Evolutionary conservation across 2,888 invertebrate genomes (phyloP).

Genomic region (Aporophyla lueneburgensis): DNA sequence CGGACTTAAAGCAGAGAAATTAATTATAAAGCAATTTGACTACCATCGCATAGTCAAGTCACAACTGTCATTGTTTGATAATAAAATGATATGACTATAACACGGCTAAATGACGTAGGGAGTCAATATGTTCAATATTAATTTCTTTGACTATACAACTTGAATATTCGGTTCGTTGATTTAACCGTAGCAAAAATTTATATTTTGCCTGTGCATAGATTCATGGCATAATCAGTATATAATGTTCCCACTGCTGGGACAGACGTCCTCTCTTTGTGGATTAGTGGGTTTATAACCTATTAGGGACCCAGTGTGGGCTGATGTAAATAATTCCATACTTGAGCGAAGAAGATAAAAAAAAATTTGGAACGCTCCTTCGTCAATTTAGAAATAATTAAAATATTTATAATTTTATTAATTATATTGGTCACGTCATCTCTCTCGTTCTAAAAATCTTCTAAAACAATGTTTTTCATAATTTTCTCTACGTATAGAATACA

Average conservation of each 20-base stretch:
- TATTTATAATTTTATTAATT: background rate
- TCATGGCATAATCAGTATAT: background rate
- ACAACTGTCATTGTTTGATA: background rate
- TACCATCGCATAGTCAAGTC: background rate
- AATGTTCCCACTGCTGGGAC: too few relatives aligned
- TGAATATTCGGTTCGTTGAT: background rate
- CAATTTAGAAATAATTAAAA: background rate
- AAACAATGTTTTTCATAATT: constrained; percentile 56
- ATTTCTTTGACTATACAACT: background rate
- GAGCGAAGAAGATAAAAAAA: background rate
- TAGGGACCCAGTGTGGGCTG: too few relatives aligned
- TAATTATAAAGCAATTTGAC: background rate
- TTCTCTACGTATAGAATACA: constrained; percentile 44
- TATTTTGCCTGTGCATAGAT: background rate
- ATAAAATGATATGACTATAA: too few relatives aligned
- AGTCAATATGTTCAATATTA: background rate
- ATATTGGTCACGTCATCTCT: constrained; percentile 3
- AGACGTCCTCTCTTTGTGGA: too few relatives aligned
- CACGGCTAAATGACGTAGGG: background rate
- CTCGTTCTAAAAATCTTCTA: constrained; percentile 6
- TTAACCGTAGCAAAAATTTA: background rate
- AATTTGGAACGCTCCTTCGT: background rate
- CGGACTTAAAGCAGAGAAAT: background rate
- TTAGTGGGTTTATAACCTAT: too few relatives aligned
- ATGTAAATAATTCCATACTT: background rate